Evolutionary conservation across 2,113 vertebrate genomes (phyloP).

Genomic region (Entelurus aequoreus): DNA sequence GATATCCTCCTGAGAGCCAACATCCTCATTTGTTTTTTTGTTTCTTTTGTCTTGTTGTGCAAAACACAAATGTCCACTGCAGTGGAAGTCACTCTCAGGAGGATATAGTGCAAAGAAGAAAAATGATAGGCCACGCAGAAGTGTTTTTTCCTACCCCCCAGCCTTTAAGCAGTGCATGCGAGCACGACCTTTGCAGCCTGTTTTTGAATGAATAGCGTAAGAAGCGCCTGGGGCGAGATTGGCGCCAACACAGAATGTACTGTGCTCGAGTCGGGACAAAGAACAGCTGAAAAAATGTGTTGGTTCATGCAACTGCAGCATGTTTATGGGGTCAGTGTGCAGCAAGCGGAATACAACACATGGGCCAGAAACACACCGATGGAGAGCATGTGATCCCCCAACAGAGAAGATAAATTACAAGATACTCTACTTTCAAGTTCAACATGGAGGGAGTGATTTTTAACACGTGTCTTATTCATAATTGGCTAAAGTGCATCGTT

Average conservation of each 20-base stretch:
- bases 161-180: slow-evolving; percentile 4
- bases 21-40: too few species aligned
- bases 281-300: slow-evolving; percentile 34
- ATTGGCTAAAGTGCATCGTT: slow-evolving; percentile 66
- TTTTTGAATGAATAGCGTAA: slow-evolving; percentile 26
- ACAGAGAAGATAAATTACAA: neutral
- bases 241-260: slow-evolving; percentile 25
- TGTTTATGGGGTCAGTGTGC: slow-evolving; percentile 16
- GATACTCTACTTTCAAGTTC: slow-evolving; percentile 3
- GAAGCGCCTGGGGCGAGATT: slow-evolving; percentile 39
- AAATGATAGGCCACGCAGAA: neutral
- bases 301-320: slow-evolving; percentile 15
- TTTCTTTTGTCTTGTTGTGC: too few species aligned
- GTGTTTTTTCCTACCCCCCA: slow-evolving; percentile 4
- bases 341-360: slow-evolving; percentile 14
- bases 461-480: slow-evolving; percentile 34
- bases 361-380: neutral
- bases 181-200: slow-evolving; percentile 4
- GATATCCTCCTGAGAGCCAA: neutral
- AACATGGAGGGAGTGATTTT: neutral
- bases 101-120: slow-evolving; percentile 13
- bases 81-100: too few species aligned
- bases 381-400: neutral
- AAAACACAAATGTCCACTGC: too few species aligned
- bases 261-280: slow-evolving; percentile 21